A percentile compares a stretch with the other conserved stretches of the same genome.
phyloP scores from a whole-genome alignment of 2,888 invertebrate genomes.

The Rotaria magnacalcarata region DNA sequence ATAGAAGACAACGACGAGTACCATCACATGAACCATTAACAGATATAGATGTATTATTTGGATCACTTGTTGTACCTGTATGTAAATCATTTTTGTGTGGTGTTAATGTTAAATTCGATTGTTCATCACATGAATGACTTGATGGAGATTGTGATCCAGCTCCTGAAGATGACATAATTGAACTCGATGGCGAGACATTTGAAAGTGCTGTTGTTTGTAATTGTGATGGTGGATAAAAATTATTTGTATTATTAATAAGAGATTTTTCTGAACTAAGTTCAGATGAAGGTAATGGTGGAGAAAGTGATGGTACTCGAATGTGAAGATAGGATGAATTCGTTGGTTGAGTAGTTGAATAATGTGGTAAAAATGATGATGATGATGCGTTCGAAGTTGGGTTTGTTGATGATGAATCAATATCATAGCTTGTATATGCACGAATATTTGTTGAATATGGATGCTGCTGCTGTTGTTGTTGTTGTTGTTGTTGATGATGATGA shows the following conservation, averaged over 20 bases:
- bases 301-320: not conserved
- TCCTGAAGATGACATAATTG: conserved; percentile 69
- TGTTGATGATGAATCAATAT: not conserved
- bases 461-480: not conserved
- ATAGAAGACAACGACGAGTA: conserved; percentile 51
- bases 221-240: not conserved
- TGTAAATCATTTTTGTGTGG: conserved; percentile 90
- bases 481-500: not conserved
- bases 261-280: not conserved
- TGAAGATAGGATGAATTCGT: not conserved
- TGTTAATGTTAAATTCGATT: not conserved
- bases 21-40: conserved; percentile 5
- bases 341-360: not conserved
- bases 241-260: not conserved
- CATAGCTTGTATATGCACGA: not conserved
- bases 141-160: not conserved
- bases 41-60: too few relatives aligned
- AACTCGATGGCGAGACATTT: not conserved
- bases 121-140: not conserved
- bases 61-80: not conserved
- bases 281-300: not conserved
- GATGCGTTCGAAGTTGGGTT: not conserved
- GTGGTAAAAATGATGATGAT: conserved; percentile 1
- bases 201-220: not conserved
- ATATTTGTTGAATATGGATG: conserved; percentile 22